Conservation (phyloP, 1,140 invertebrate species). For the Magallana angulata region DNA sequence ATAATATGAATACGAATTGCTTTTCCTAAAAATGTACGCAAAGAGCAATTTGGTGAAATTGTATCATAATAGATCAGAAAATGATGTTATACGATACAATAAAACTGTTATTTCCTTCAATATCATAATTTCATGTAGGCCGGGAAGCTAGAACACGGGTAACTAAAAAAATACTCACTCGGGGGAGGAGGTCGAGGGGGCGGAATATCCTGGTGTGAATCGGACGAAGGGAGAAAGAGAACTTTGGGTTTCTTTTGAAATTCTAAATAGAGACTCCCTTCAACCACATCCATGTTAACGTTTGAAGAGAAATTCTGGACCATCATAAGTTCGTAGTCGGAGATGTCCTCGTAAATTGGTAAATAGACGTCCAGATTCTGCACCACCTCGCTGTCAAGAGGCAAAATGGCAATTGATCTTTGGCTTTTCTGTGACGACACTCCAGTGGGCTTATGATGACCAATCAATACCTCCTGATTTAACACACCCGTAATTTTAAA, state of each 20-base stretch:
- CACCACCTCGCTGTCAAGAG: slow-evolving; percentile 38
- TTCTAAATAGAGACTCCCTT: slow-evolving; percentile 53
- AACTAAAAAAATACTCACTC: background rate
- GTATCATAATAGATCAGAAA: too few species aligned
- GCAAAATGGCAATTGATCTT: slow-evolving; percentile 48
- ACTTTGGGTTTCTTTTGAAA: slow-evolving; percentile 49
- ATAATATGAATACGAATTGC: too few species aligned
- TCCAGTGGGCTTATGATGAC: slow-evolving; percentile 46
- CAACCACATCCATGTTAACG: slow-evolving; percentile 47
- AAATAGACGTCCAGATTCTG: slow-evolving; percentile 48
- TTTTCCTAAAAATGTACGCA: too few species aligned
- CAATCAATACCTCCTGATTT: slow-evolving; percentile 46
- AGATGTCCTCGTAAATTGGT: slow-evolving; percentile 41
- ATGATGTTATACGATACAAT: too few species aligned
- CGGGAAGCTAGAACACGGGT: too few species aligned
- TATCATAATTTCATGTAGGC: too few species aligned
- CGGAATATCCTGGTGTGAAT: background rate
- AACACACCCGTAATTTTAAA: slow-evolving; percentile 44
- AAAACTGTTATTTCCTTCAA: too few species aligned
- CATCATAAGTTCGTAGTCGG: slow-evolving; percentile 51
- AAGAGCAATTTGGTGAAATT: too few species aligned
- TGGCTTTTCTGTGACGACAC: background rate
- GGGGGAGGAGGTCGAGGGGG: slow-evolving; percentile 21
- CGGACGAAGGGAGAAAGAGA: background rate
- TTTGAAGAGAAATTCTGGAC: slow-evolving; percentile 46